A percentile compares a stretch with the other conserved stretches of the same genome.
phyloP scores from a whole-genome alignment of 2,113 vertebrate species.

The Forbesichthys agassizii region DNA sequence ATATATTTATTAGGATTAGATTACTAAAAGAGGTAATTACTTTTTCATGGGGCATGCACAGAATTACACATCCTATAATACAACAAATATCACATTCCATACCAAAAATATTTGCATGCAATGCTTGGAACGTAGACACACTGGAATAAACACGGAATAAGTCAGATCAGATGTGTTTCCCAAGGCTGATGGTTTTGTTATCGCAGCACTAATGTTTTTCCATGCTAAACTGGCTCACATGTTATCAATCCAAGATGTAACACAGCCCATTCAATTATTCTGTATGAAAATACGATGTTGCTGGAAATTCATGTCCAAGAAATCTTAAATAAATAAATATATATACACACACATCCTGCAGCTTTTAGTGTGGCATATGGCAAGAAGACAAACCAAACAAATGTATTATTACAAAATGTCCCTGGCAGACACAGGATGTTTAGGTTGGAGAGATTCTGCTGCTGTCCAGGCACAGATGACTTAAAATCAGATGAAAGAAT shows the following conservation, averaged over 20 bases:
- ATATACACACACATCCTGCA: slow-evolving; percentile 29
- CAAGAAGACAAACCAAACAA: slow-evolving; percentile 42
- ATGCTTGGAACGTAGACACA: background rate
- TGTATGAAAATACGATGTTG: slow-evolving; percentile 2
- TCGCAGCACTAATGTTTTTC: slow-evolving; percentile 25
- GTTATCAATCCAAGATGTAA: slow-evolving; percentile 45
- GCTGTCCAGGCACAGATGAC: slow-evolving; percentile 41
- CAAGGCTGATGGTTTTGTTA: slow-evolving; percentile 28
- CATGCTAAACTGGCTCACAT: slow-evolving; percentile 17
- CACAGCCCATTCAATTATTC: slow-evolving; percentile 31
- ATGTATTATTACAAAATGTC: slow-evolving; percentile 22
- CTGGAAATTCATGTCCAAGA: slow-evolving; percentile 16
- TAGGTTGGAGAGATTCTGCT: slow-evolving; percentile 25
- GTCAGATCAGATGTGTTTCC: slow-evolving; percentile 28
- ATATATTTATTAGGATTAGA: too few relatives aligned
- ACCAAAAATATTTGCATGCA: background rate
- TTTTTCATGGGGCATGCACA: background rate
- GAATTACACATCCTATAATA: background rate
- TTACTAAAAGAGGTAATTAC: background rate
- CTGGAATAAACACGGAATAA: background rate
- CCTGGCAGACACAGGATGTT: slow-evolving; percentile 37
- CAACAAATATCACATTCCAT: background rate
- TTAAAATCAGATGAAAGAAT: slow-evolving; percentile 18
- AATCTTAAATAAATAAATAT: slow-evolving; percentile 30
- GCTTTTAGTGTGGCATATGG: slow-evolving; percentile 18